Evolutionary conservation across 92 coral and sea anemone genomes (phyloP).

Genomic region (Montipora capitata): DNA sequence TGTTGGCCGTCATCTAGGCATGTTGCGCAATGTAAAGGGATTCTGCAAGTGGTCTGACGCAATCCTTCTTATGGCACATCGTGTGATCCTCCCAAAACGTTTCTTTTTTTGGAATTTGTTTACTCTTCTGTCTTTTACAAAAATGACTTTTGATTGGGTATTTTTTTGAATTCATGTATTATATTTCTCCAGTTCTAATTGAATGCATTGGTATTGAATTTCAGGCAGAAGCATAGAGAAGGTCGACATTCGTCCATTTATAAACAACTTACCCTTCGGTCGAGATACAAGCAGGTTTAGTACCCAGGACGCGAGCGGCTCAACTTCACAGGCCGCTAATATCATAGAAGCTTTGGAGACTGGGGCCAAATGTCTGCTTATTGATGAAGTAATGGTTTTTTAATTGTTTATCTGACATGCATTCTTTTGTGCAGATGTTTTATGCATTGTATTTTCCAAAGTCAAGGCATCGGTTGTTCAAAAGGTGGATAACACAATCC

Average conservation of each 20-base stretch:
- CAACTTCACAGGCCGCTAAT: conserved; percentile 79
- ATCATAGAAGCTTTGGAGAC: conserved; percentile 73
- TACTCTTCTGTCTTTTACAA: neutral
- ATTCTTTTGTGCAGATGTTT: neutral
- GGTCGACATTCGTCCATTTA: conserved; percentile 78
- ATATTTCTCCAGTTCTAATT: neutral
- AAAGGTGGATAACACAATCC: too few relatives aligned
- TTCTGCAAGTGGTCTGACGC: too few relatives aligned
- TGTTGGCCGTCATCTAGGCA: too few relatives aligned
- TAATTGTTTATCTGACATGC: neutral
- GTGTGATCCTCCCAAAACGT: too few relatives aligned
- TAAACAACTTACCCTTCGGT: conserved; percentile 79
- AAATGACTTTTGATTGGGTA: neutral
- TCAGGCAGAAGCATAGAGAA: conserved; percentile 73
- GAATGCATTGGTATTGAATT: neutral
- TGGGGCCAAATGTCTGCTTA: conserved; percentile 70
- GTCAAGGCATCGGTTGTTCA: too few relatives aligned
- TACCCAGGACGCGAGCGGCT: conserved; percentile 84
- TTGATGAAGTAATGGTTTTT: conserved; percentile 60
- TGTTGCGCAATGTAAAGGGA: too few relatives aligned
- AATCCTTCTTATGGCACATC: too few relatives aligned
- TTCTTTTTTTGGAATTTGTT: neutral
- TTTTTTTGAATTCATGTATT: too few relatives aligned
- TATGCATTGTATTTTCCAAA: neutral
- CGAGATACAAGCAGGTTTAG: conserved; percentile 78